These are phyloP conservation scores for Blastomussa wellsi DNA, from an alignment of 92 coral and sea anemone genomes.

Conservation along the genomic window DNA sequence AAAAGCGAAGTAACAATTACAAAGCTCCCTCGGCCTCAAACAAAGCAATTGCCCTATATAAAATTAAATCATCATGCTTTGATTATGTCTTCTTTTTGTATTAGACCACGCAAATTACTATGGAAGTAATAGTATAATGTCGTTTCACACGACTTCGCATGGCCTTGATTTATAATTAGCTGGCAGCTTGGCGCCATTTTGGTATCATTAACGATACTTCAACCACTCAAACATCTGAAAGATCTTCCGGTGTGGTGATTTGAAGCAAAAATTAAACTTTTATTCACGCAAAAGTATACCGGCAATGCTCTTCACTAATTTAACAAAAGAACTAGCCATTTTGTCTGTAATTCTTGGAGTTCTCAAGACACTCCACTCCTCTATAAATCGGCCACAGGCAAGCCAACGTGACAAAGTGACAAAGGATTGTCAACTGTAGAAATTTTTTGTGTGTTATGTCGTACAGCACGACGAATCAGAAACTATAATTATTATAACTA, in stretches of 20 bases:
- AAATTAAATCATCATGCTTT: not conserved
- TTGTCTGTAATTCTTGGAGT: no score
- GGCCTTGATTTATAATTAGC: not conserved
- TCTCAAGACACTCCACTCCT: no score
- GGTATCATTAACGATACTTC: not conserved
- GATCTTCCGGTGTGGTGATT: not conserved
- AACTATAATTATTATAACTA: no score
- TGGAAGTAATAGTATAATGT: not conserved
- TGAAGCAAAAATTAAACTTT: not conserved
- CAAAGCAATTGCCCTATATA: not conserved
- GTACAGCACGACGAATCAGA: no score
- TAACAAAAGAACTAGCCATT: no score
- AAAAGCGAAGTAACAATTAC: not conserved
- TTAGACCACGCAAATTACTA: not conserved
- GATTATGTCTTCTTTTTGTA: not conserved
- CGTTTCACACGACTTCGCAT: not conserved
- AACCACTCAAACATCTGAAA: not conserved
- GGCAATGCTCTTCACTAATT: no score
- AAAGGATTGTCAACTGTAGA: no score
- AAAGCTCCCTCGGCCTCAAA: not conserved
- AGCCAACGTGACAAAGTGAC: no score
- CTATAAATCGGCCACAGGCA: no score
- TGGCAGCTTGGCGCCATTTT: conserved; percentile 16
- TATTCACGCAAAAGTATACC: no score
- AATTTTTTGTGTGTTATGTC: no score